Evolutionary conservation across 1,140 invertebrate species (phyloP), one percentile per base, ranked within the genome.

Genomic region (Trachymyrmex cornetzi): DNA sequence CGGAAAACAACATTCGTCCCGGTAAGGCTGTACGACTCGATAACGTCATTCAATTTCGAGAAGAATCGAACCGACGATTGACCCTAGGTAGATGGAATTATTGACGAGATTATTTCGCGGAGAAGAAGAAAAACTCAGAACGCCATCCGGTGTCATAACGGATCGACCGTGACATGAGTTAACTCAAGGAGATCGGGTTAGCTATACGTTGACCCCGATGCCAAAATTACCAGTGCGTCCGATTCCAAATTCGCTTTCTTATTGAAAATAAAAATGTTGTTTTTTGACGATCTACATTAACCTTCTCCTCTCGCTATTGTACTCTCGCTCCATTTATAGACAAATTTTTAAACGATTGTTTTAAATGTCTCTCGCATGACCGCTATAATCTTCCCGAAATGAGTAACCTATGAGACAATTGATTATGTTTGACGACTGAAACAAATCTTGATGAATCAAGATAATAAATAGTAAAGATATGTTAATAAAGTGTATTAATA

Each of bases 81-180:
- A 11, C 11, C 57, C 38, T 77, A 77, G 16, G 38, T n/a, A 34
- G 44, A 16, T 53, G n/a, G n/a, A 80, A 69, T 55, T 71, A 57
- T 71, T 34, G n/a, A 69, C n/a, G 64, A 1, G 34, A 22, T 67
- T 57, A 50, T 66, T 27, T 66, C 27, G 27, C n/a, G 66, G 4
- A 5, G n/a, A 59, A 67, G 48, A 69, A 48, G 11, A 55, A 24
- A 67, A 77, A 64, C 74, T 63, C 87, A 89, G 79, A 88, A 34
- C 74, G 66, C 66, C 67, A 38, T 81, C 24, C 86, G 88, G 9
- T 81, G 50, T 85, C 81, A 86, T 55, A 63, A 44, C 50, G 53
- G 81, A 93, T 93, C 92, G 93, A 93, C 93, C 93, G 81, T 94
- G 93, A 94, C 93, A 93, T 89, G 85, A 81, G 92, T 92, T 93